Base-by-base conservation (phyloP, 2,888 invertebrate species). In the Galerucella calmariensis region DNA sequence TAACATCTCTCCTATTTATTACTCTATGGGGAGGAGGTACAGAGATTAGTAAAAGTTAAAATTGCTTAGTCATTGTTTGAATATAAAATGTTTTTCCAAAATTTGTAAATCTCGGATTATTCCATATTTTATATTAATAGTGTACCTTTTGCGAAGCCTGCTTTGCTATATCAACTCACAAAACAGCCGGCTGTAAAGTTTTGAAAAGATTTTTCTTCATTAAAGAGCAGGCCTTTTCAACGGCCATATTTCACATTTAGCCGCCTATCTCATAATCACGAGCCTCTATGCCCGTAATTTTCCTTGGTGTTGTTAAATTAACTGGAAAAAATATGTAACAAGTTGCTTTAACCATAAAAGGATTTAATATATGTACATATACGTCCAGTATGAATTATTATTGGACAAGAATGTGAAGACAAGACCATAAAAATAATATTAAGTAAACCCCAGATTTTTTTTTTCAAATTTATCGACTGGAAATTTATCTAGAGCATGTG, bases 311-410 rank as follows among this genome's bases (percentile, higher is more conserved):
- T 70, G 70, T 63, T 70, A 70, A 70, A 70, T 70, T 70, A 70
- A 70, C 62, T 63, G 70, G 48, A 70, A 70, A 70, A 70, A 70
- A 70, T 70, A 63, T 70, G 70, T 70, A 70, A 70, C 63, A 71
- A 65, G 65, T 56, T 71, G 71, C 65, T 20, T 24, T 53, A 27
- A 53, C 71, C 65, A 63, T 71, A 71, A 65, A 65, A 14, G 70
- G 65, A 20, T 11, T 56, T 46, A 41, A 6, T 6, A 5, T 35
- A 35, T 35, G 35, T 41, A 41, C 35, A 35, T 63, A 20, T 56
- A 35, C 63, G 63, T 70, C 63, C 70, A 41, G 65, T 58, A 71
- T 71, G 65, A 71, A 65, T 41, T 71, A 71, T 65, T 65, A 71
- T 65, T 65, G 41, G 2, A 63, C 70, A 41, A 70, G 63, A 48